Evolutionary conservation across 2,797 vertebrate species (phyloP), one percentile per base, ranked within the genome.

Genomic region (Anomalospiza imberbis): DNA sequence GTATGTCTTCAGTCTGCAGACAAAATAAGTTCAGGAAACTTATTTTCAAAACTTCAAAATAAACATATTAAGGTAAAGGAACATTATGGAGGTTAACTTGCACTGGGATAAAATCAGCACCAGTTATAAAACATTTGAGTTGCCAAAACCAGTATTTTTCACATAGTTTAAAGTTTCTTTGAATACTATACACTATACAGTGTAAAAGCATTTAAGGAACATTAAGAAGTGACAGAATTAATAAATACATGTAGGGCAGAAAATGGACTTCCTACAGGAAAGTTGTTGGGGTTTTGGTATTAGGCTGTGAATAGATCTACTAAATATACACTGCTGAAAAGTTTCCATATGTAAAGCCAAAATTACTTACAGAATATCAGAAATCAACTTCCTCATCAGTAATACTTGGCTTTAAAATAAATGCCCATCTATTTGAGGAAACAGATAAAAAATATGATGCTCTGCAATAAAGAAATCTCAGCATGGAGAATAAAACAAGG

Each of bases 251-350:
- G 9, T 2, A 2, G 25, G 48, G n/a, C 9, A 78, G 65, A 57
- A 75, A 87, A 89, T 13, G 15, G 53, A 60, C 78, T 89, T 91
- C 67, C 61, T 54, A 31, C 28, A 36, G 68, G 20, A 65, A 78
- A 85, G 63, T 36, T 67, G 18, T 10, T 67, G 63, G 21, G 38
- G n/a, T 55, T 82, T 82, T 79, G 67, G 42, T 66, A 21, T 50
- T 67, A 67, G 67, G 10, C 50, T 82, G 57, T 36, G 12, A 91
- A 85, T 54, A 88, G 50, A 70, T 36, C 24, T 83, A 61, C 55
- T 55, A 93, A 86, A 93, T 54, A 91, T 14, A 89, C 6, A 40
- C 57, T 29, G 61, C 48, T 62, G 70, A 40, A 68, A 70, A 55
- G 24, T 14, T 87, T 62, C 61, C 34, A 54, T 28, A 42, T 25